Percentiles rank a stretch among this genome's conserved stretches.
These are phyloP conservation scores for Patella ulyssiponensis DNA, from an alignment of 2,888 invertebrate genomes.

Conservation along the genomic window DNA sequence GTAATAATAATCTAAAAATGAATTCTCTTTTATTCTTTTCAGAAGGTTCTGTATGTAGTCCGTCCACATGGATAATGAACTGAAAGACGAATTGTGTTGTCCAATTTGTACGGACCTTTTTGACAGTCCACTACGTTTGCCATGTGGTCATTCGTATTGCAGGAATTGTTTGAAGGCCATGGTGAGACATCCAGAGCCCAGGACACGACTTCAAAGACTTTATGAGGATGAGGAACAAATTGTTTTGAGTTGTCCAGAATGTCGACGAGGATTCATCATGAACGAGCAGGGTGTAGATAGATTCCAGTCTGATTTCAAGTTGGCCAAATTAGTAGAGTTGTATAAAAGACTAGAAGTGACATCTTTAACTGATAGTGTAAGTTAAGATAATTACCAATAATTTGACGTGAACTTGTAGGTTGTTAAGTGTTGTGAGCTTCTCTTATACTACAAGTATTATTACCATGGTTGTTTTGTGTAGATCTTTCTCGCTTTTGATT, in stretches of 20 bases:
- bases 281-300: slow-evolving; percentile 26
- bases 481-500: too few relatives aligned
- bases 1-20: too few relatives aligned
- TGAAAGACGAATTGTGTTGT: slow-evolving; percentile 42
- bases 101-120: slow-evolving; percentile 46
- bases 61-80: slow-evolving; percentile 24
- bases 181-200: neutral
- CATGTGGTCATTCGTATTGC: slow-evolving; percentile 45
- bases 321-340: slow-evolving; percentile 32
- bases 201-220: neutral
- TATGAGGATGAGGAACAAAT: slow-evolving; percentile 30
- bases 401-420: too few relatives aligned
- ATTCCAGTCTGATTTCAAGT: slow-evolving; percentile 35
- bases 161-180: slow-evolving; percentile 34
- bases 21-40: too few relatives aligned
- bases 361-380: neutral
- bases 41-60: too few relatives aligned
- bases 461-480: too few relatives aligned
- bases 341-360: slow-evolving; percentile 19
- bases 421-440: too few relatives aligned
- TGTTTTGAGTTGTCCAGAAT: slow-evolving; percentile 33
- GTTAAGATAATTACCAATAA: neutral
- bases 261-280: slow-evolving; percentile 26
- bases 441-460: too few relatives aligned
- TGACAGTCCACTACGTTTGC: slow-evolving; percentile 38